These are phyloP conservation scores for Wasmannia auropunctata DNA, from an alignment of 1,140 invertebrate genomes.

Conservation along the genomic window DNA sequence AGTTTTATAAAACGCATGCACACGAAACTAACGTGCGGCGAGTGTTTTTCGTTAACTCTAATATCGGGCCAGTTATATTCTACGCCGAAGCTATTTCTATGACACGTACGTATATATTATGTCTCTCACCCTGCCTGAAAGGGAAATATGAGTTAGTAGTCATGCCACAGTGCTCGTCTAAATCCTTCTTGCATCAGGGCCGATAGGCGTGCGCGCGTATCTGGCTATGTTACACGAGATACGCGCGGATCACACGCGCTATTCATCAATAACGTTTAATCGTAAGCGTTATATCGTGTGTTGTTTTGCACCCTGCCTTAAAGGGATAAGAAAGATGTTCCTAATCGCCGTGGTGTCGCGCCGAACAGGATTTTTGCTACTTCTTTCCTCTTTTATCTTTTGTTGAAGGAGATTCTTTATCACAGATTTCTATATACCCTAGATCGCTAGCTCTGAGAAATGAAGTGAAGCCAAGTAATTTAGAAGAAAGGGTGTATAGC, in stretches of 20 bases:
- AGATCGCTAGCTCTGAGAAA: too few relatives aligned
- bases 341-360: slow-evolving; percentile 43
- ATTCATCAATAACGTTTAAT: slow-evolving; percentile 72
- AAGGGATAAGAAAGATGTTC: slow-evolving; percentile 74
- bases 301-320: slow-evolving; percentile 77
- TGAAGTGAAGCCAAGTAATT: too few relatives aligned
- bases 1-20: slow-evolving; percentile 8
- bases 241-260: slow-evolving; percentile 58
- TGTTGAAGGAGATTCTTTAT: too few relatives aligned
- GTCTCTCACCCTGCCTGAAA: slow-evolving; percentile 77
- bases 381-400: neutral
- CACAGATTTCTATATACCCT: neutral
- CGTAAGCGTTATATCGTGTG: slow-evolving; percentile 69
- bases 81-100: slow-evolving; percentile 66
- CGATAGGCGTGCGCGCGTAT: slow-evolving; percentile 58
- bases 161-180: slow-evolving; percentile 76
- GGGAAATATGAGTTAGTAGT: slow-evolving; percentile 76
- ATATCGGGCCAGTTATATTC: slow-evolving; percentile 73
- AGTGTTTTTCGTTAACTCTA: slow-evolving; percentile 58
- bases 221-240: too few relatives aligned
- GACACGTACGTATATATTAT: slow-evolving; percentile 65
- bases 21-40: neutral
- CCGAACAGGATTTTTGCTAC: neutral
- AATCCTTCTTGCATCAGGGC: slow-evolving; percentile 72
- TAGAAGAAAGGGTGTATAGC: too few relatives aligned